phyloP scores from a whole-genome alignment of 1,140 invertebrate genomes.

The Microplitis demolitor region DNA sequence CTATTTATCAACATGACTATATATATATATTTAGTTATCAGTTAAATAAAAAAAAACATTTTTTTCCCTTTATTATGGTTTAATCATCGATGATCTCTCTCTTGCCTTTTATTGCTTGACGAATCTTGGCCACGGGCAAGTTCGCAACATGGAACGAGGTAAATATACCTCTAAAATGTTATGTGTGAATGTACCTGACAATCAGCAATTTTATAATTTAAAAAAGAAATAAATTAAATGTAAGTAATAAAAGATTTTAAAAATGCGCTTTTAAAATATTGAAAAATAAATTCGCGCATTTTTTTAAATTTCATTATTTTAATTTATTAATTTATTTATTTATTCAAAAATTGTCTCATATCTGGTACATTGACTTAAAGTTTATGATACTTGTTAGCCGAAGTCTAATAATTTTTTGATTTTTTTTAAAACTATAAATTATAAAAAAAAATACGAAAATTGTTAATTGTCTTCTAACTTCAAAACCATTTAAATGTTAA shows the following conservation, averaged over 20 bases:
- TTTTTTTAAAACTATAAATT: no score
- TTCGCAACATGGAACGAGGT: slow-evolving; percentile 57
- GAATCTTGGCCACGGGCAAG: slow-evolving; percentile 42
- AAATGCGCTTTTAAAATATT: no score
- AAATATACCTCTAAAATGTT: slow-evolving; percentile 43
- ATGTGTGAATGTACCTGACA: not conserved
- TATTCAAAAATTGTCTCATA: no score
- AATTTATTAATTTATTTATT: no score
- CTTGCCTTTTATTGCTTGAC: slow-evolving; percentile 33
- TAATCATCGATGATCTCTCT: slow-evolving; percentile 30
- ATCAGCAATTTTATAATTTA: not conserved
- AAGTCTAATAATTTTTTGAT: no score
- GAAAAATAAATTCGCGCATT: no score
- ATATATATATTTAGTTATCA: slow-evolving; percentile 10
- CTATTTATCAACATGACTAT: not conserved
- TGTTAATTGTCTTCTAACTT: no score
- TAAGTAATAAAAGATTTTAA: no score
- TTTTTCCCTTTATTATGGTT: slow-evolving; percentile 21
- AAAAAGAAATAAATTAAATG: no score
- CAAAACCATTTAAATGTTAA: no score
- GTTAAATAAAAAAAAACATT: not conserved
- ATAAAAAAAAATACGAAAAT: no score
- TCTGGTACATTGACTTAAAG: not conserved
- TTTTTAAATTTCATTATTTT: no score
- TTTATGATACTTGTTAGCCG: not conserved